Conservation (phyloP, 2,797 vertebrate genomes). For the Amazona finschi region DNA sequence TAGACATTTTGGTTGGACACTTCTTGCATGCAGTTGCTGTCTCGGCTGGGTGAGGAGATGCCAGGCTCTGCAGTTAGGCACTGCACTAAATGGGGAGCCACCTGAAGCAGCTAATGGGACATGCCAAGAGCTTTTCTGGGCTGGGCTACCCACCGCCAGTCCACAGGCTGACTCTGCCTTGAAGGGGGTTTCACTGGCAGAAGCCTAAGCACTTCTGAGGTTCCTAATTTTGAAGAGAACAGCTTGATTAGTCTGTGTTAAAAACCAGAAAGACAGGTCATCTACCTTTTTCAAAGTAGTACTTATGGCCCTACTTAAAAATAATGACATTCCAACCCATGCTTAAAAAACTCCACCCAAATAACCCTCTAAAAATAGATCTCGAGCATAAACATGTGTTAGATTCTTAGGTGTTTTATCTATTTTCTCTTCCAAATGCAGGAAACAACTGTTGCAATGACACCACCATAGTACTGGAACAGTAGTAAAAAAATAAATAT, state of each 20-base stretch:
- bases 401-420: neutral
- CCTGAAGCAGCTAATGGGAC: neutral
- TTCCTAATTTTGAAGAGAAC: neutral
- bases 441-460: neutral
- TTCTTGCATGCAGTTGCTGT: neutral
- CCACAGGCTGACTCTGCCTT: neutral
- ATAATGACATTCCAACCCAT: neutral
- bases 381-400: neutral
- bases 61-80: neutral
- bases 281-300: neutral
- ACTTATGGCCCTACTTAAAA: neutral
- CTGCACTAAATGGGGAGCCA: neutral
- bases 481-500: neutral
- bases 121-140: neutral
- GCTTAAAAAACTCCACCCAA: neutral
- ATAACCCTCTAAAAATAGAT: neutral
- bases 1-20: fast-evolving
- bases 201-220: neutral
- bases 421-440: neutral
- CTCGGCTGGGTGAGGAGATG: neutral
- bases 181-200: neutral
- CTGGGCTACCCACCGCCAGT: neutral
- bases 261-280: neutral
- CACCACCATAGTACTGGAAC: neutral
- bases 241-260: neutral